phyloP scores from a whole-genome alignment of 1,140 invertebrate species.

The Pectinophora gossypiella region DNA sequence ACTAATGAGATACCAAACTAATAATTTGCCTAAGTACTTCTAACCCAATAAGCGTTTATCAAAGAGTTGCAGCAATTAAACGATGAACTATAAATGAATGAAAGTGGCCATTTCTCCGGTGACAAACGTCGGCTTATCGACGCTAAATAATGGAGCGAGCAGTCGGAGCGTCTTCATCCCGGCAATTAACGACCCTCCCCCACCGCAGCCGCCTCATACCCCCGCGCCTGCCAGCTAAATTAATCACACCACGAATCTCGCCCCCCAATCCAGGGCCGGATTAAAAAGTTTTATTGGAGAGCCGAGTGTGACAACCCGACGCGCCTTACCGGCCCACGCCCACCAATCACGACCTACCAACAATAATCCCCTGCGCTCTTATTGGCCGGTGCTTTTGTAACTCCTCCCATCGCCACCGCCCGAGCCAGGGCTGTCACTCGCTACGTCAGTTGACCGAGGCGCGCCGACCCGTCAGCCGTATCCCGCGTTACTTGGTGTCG shows the following conservation, averaged over 20 bases:
- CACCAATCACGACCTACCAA: constrained; percentile 36
- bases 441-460: constrained; percentile 69
- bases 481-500: constrained; percentile 39
- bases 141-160: constrained; percentile 67
- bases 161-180: constrained; percentile 72
- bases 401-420: constrained; percentile 43
- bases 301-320: constrained; percentile 49
- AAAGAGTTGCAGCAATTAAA: constrained; percentile 41
- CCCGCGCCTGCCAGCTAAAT: constrained; percentile 47
- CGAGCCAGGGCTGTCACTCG: constrained; percentile 54
- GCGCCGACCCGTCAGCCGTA: constrained; percentile 67
- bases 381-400: constrained; percentile 35
- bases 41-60: too few species aligned
- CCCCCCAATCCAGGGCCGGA: constrained; percentile 65
- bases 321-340: constrained; percentile 19
- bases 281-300: constrained; percentile 74
- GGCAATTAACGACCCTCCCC: constrained; percentile 58
- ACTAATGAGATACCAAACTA: too few species aligned
- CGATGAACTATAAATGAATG: constrained; percentile 66
- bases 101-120: constrained; percentile 63
- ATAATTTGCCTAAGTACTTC: too few species aligned
- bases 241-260: constrained; percentile 72
- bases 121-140: constrained; percentile 66
- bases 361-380: constrained; percentile 16
- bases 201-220: constrained; percentile 8